A percentile compares a stretch with the other conserved stretches of the same genome.
Conservation (phyloP, 2,113 vertebrate species). For the Toxostoma redivivum region DNA sequence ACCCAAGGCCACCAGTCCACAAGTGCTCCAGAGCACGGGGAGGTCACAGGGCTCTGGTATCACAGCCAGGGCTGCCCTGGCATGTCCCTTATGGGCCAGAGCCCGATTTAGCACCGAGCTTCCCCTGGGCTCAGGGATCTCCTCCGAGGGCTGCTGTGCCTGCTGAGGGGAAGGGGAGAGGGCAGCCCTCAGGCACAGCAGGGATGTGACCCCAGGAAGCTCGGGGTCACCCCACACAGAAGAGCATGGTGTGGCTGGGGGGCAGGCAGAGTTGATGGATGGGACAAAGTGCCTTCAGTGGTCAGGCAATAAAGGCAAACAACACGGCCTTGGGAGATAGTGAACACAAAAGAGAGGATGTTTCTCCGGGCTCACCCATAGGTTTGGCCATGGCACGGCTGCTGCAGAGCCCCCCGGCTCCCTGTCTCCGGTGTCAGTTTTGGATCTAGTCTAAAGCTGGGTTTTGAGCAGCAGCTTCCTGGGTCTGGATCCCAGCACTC, state of each 20-base stretch:
- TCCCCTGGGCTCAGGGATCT: not conserved
- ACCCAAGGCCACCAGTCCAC: not conserved
- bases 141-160: not conserved
- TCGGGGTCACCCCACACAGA: not conserved
- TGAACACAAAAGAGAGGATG: constrained; percentile 11
- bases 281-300: not conserved
- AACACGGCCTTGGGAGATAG: not conserved
- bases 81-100: not conserved
- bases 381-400: not conserved
- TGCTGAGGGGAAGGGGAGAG: not conserved
- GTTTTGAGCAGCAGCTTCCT: not conserved
- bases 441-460: not conserved
- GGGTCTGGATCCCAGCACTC: not conserved
- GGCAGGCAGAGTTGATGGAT: not conserved
- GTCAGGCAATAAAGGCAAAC: not conserved
- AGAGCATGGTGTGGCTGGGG: not conserved
- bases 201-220: constrained; percentile 32
- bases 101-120: not conserved
- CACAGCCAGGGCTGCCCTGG: accelerated
- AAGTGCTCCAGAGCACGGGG: not conserved
- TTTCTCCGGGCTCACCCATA: not conserved
- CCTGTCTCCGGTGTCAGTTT: accelerated
- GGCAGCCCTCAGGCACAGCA: not conserved
- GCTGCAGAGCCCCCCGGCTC: not conserved
- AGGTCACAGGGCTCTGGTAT: not conserved